Conservation (phyloP, 2,797 vertebrate genomes). For the Epinephelus malabaricus region DNA sequence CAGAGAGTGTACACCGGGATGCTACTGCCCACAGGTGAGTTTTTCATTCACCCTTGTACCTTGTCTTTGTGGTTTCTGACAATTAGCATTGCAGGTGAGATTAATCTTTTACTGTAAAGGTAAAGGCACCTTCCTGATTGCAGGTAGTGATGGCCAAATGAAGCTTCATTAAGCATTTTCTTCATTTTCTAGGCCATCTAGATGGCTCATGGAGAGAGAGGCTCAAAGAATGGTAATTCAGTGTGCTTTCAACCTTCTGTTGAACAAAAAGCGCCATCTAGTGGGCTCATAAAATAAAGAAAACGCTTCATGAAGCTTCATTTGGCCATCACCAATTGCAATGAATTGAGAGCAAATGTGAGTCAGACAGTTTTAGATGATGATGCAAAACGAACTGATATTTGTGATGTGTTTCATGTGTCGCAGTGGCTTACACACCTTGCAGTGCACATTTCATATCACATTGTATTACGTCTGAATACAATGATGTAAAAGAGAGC, state of each 20-base stretch:
- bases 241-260: too few relatives aligned
- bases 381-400: not conserved
- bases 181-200: too few relatives aligned
- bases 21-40: constrained; percentile 91
- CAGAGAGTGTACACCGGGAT: constrained; percentile 88
- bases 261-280: too few relatives aligned
- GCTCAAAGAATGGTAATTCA: too few relatives aligned
- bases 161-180: too few relatives aligned
- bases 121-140: not conserved
- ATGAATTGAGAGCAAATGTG: not conserved
- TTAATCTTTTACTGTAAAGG: not conserved
- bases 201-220: too few relatives aligned
- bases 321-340: too few relatives aligned
- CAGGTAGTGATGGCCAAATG: not conserved
- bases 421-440: not conserved
- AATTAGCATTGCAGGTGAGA: not conserved
- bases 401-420: not conserved
- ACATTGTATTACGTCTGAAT: not conserved
- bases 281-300: too few relatives aligned
- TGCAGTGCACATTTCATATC: not conserved
- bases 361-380: not conserved
- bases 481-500: not conserved
- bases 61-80: not conserved
- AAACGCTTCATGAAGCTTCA: too few relatives aligned
- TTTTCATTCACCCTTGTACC: not conserved